Evolutionary conservation across 1,140 invertebrate species (phyloP).

Genomic region (Aleiodes sp.): DNA sequence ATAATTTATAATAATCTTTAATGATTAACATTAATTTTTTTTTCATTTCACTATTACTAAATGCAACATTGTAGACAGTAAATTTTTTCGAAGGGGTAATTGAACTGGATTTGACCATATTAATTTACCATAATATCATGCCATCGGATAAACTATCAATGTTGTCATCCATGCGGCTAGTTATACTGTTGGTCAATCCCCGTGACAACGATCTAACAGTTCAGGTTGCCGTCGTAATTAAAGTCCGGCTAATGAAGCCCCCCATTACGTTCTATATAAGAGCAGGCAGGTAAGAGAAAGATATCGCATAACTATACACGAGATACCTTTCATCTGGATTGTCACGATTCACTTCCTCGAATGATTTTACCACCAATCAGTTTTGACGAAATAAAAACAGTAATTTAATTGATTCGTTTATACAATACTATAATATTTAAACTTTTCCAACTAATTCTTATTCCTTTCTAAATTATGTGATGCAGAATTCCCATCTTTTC

Average conservation of each 20-base stretch:
- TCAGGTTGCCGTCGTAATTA: slow-evolving; percentile 52
- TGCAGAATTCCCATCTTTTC: not conserved
- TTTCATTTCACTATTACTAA: not conserved
- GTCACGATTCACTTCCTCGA: slow-evolving; percentile 21
- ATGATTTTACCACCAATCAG: not conserved
- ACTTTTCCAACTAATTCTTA: too few relatives aligned
- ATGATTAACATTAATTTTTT: not conserved
- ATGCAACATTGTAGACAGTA: not conserved
- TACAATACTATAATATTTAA: too few relatives aligned
- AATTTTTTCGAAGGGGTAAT: not conserved
- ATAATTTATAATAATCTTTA: not conserved
- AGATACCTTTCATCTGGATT: slow-evolving; percentile 19
- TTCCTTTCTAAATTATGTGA: not conserved
- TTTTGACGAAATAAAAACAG: not conserved
- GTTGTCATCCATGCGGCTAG: slow-evolving; percentile 40
- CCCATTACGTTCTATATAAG: slow-evolving; percentile 23
- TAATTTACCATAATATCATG: slow-evolving; percentile 61
- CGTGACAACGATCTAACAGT: slow-evolving; percentile 55
- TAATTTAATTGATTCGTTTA: not conserved
- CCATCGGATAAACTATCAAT: slow-evolving; percentile 53
- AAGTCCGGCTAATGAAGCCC: slow-evolving; percentile 56
- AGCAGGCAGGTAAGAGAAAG: not conserved
- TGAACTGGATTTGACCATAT: slow-evolving; percentile 41
- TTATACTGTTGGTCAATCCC: not conserved
- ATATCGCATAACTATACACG: slow-evolving; percentile 18